Evolutionary conservation across 2,888 invertebrate species (phyloP), one percentile per base, ranked within the genome.

Genomic region (Silvanus unidentatus): DNA sequence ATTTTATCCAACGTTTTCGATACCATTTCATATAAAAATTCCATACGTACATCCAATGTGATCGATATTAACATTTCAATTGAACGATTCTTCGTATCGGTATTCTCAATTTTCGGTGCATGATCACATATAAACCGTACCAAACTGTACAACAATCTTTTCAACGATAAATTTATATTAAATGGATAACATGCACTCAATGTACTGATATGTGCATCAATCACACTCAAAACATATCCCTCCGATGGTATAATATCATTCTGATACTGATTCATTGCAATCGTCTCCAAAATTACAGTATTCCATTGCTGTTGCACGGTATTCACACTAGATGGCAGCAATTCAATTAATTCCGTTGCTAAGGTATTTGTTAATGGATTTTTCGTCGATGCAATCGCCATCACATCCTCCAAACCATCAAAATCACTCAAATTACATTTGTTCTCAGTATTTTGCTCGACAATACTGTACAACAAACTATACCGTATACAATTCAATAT

Each of bases 161-260:
- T 82, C 55, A 86, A 65, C 0, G 83, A 82, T 8, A 79, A 72
- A 63, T 81, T 81, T 39, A 79, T 76, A 10, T 75, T 77, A 59
- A 80, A 81, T 1, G 72, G 70, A 35, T 74, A 71, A 57, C 77
- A 76, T 58, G 79, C 75, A 8, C 84, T 83, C 10, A 86, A 69
- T 1, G 80, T 79, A 35, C 77, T 76, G 43, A 83, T 74, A 60
- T 86, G 85, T 16, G 80, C 77, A 50, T 77, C 79, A 28, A 89
- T 80, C 3, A 90, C 80, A 42, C 82, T 81, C n/a, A 88, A 75
- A 2, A 90, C 80, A 54, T 87, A 89, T 59, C 85, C 88, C 66
- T 92, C 91, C 0, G 86, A 84, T 10, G 91, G 90, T 52, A 91
- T 84, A 29, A 88, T 81, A 64, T 91, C 88, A 50, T 81, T 80